Conservation (phyloP, 2,888 invertebrate genomes). For the Synanthedon formicaeformis region DNA sequence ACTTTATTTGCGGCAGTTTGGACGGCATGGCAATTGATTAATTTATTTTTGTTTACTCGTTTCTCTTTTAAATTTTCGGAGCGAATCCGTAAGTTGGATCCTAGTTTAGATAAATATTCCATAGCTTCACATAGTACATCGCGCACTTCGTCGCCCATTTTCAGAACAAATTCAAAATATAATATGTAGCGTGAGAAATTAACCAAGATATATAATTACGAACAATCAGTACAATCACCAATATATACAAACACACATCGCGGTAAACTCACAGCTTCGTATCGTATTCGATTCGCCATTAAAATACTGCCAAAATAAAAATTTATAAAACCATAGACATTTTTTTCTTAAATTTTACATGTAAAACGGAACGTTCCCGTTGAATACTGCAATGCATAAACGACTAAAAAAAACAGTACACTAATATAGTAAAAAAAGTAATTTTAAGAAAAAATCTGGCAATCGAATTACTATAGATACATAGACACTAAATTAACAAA, state of each 20-base stretch:
- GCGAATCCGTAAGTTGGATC: constrained; percentile 46
- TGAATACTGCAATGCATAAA: no score
- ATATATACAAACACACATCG: no score
- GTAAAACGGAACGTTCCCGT: constrained; percentile 38
- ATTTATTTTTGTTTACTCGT: constrained; percentile 40
- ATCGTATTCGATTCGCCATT: no score
- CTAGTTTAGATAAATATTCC: constrained; percentile 59
- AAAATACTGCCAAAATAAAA: constrained; percentile 13
- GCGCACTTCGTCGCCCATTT: constrained; percentile 51
- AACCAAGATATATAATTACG: no score
- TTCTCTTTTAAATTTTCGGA: constrained; percentile 49
- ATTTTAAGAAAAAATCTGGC: no score
- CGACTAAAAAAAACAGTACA: no score
- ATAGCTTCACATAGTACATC: constrained; percentile 55
- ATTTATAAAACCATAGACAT: constrained; percentile 48
- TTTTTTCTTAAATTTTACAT: constrained; percentile 9
- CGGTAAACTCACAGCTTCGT: no score
- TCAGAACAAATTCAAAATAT: constrained; percentile 3
- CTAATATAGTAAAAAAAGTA: no score
- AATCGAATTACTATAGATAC: no score
- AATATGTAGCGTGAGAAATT: no score
- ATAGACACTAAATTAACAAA: no score
- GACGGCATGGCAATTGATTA: constrained; percentile 48
- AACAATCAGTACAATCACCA: no score
- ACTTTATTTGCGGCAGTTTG: constrained; percentile 55